A percentile compares a stretch with the other conserved stretches of the same genome.
phyloP scores from a whole-genome alignment of 2,113 vertebrate species.

The Circaetus gallicus region DNA sequence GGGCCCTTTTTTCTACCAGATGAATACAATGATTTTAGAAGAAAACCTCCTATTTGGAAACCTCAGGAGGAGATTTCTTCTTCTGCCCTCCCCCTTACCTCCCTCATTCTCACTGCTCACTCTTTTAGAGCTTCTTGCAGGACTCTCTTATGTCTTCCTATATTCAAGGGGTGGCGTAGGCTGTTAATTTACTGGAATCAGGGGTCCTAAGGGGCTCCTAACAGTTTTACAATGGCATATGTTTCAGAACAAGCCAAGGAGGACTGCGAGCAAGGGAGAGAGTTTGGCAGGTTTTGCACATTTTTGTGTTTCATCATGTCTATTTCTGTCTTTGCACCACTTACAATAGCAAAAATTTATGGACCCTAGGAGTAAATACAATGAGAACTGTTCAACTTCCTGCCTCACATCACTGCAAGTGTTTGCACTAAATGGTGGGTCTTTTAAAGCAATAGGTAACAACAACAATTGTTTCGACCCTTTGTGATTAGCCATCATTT shows the following conservation, averaged over 20 bases:
- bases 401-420: background rate
- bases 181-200: background rate
- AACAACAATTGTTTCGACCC: background rate
- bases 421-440: background rate
- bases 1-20: background rate
- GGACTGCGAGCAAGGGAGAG: background rate
- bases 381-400: background rate
- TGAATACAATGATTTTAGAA: constrained; percentile 4
- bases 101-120: background rate
- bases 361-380: background rate
- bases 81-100: background rate
- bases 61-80: background rate
- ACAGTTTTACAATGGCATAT: background rate
- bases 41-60: background rate
- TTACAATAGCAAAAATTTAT: background rate
- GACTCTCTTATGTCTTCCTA: background rate
- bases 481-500: constrained; percentile 4
- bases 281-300: background rate
- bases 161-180: background rate
- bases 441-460: background rate
- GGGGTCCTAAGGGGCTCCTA: background rate
- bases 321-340: background rate
- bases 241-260: background rate
- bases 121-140: background rate
- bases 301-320: background rate